Percentiles rank a stretch among this genome's conserved stretches.
Evolutionary conservation across 2,113 vertebrate genomes (phyloP).

Genomic region (Sinocyclocheilus grahami): DNA sequence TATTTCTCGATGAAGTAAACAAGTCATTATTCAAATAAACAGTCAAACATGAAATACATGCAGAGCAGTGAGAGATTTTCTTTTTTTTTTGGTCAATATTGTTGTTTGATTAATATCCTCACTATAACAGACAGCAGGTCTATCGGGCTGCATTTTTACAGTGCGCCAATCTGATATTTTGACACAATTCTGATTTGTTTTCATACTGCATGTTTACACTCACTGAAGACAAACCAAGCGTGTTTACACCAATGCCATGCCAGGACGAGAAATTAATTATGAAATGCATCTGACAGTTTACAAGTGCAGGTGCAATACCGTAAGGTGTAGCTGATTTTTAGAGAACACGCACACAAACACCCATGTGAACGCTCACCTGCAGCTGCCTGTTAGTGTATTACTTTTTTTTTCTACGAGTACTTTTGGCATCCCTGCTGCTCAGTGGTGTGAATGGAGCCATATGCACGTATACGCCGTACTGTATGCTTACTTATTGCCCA

Average conservation of each 20-base stretch:
- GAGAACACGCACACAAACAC: not conserved
- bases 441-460: too few relatives aligned
- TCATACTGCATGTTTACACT: not conserved
- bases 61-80: not conserved
- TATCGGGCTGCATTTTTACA: not conserved
- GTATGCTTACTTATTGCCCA: too few relatives aligned
- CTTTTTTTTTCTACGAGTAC: not conserved
- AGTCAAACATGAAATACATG: not conserved
- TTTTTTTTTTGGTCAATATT: not conserved
- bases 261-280: not conserved
- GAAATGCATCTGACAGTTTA: not conserved
- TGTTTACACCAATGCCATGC: not conserved
- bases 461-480: too few relatives aligned
- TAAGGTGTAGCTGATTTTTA: not conserved
- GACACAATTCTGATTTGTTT: not conserved
- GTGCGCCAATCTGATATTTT: not conserved
- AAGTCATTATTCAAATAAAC: not conserved
- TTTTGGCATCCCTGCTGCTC: too few relatives aligned
- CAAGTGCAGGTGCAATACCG: not conserved
- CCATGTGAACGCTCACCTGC: not conserved
- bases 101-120: not conserved
- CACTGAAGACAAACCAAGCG: not conserved
- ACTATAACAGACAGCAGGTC: not conserved
- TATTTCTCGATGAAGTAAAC: not conserved
- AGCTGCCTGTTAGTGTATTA: not conserved